Conservation (phyloP, 2,797 vertebrate species). For the Myripristis jacobus region DNA sequence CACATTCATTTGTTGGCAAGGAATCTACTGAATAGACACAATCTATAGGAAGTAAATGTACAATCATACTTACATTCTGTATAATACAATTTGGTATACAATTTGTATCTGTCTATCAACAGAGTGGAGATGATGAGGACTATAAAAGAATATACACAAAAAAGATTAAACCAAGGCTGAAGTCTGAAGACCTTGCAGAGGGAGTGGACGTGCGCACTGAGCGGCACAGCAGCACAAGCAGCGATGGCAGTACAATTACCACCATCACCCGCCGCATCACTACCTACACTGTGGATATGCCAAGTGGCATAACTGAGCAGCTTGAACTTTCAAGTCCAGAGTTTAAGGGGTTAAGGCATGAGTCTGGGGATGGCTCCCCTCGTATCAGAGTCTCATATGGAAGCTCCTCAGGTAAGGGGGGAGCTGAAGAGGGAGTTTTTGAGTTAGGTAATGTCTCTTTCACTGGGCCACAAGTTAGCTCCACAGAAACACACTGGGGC, state of each 20-base stretch:
- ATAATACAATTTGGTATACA: background rate
- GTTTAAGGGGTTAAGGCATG: slow-evolving; percentile 82
- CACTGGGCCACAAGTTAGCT: slow-evolving; percentile 70
- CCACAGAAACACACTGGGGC: slow-evolving; percentile 72
- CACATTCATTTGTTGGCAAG: background rate
- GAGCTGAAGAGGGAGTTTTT: slow-evolving; percentile 68
- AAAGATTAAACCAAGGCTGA: slow-evolving; percentile 95
- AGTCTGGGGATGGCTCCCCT: slow-evolving; percentile 82
- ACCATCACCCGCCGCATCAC: slow-evolving; percentile 94
- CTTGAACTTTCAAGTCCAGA: slow-evolving; percentile 88
- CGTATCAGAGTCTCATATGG: slow-evolving; percentile 79
- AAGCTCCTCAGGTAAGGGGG: slow-evolving; percentile 72
- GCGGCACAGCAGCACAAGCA: slow-evolving; percentile 92
- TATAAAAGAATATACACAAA: slow-evolving; percentile 94
- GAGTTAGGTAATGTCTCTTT: slow-evolving; percentile 66
- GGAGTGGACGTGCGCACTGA: slow-evolving; percentile 86
- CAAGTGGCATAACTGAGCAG: slow-evolving; percentile 80
- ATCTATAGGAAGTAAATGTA: background rate
- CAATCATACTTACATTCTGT: slow-evolving; percentile 19
- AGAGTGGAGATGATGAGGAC: slow-evolving; percentile 96
- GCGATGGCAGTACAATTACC: slow-evolving; percentile 87
- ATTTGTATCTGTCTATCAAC: slow-evolving; percentile 53
- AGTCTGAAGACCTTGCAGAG: slow-evolving; percentile 88
- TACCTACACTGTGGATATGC: slow-evolving; percentile 95
- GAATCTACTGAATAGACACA: slow-evolving; percentile 13